A percentile compares a stretch with the other conserved stretches of the same genome.
Evolutionary conservation across 2,797 vertebrate genomes (phyloP).

Genomic region (Amphiprion clarkii): DNA sequence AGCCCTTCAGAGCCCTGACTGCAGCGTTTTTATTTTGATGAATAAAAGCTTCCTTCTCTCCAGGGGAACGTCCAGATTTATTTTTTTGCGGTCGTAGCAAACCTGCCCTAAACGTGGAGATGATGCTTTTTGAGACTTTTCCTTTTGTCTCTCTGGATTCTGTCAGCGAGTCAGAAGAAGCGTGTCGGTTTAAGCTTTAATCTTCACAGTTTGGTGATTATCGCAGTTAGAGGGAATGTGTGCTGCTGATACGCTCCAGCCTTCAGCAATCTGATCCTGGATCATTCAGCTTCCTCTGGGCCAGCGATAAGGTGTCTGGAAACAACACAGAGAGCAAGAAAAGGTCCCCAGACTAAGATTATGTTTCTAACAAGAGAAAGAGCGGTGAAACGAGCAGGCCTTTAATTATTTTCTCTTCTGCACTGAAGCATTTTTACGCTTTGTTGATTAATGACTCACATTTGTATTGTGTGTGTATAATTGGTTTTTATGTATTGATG

Average conservation of each 20-base stretch:
- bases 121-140: constrained; percentile 26
- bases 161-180: constrained; percentile 33
- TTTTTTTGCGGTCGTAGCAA: background rate
- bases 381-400: background rate
- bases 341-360: constrained; percentile 23
- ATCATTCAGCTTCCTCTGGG: constrained; percentile 36
- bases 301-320: constrained; percentile 31
- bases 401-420: constrained; percentile 26
- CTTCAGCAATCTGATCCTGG: constrained; percentile 38
- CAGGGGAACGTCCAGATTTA: constrained; percentile 35
- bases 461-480: constrained; percentile 29
- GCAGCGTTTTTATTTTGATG: constrained; percentile 45
- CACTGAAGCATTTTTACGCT: constrained; percentile 17
- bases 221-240: constrained; percentile 37
- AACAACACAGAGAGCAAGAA: constrained; percentile 18
- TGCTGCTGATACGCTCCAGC: constrained; percentile 50
- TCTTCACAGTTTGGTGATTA: constrained; percentile 54
- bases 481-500: constrained; percentile 23
- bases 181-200: constrained; percentile 61
- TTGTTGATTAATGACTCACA: constrained; percentile 11
- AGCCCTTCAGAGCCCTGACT: background rate
- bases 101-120: constrained; percentile 2
- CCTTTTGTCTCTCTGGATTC: constrained; percentile 15
- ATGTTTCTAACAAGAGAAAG: background rate
- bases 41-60: constrained; percentile 40